Evolutionary conservation across 1,140 invertebrate genomes (phyloP).

Genomic region (Agrilus planipennis): DNA sequence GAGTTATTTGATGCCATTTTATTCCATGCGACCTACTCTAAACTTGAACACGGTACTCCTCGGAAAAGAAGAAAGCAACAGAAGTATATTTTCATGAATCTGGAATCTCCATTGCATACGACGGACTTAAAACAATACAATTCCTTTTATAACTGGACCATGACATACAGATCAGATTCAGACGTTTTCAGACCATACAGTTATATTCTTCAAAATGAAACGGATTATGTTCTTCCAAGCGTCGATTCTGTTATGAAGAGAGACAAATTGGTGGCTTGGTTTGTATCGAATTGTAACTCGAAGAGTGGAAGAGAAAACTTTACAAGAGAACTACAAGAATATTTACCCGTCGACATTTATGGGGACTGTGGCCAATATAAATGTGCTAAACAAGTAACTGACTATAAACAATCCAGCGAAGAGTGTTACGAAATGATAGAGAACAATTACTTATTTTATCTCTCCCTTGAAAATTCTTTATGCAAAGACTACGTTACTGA

Average conservation of each 20-base stretch:
- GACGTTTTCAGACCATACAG: slow-evolving; percentile 1
- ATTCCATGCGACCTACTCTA: slow-evolving; percentile 1
- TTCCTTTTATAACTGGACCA: slow-evolving; percentile 3
- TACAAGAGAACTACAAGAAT: not conserved
- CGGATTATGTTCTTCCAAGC: not conserved
- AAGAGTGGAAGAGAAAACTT: not conserved
- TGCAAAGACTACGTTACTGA: slow-evolving; percentile 51
- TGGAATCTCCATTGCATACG: slow-evolving; percentile 1
- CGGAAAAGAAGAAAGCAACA: not conserved
- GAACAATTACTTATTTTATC: slow-evolving; percentile 48
- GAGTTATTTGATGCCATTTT: not conserved
- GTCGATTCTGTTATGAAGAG: not conserved
- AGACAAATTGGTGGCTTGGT: slow-evolving; percentile 1
- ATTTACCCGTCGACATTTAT: slow-evolving; percentile 1
- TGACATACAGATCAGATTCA: slow-evolving; percentile 3
- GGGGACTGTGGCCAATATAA: not conserved
- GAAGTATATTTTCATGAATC: slow-evolving; percentile 4
- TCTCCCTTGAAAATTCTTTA: slow-evolving; percentile 55
- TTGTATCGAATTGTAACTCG: not conserved
- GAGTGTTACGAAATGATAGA: slow-evolving; percentile 24
- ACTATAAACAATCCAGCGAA: not conserved
- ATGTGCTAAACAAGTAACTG: not conserved
- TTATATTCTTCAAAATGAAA: not conserved
- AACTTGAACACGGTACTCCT: not conserved
- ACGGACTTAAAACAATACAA: not conserved